Evolutionary conservation across 1,140 invertebrate species (phyloP), one percentile per base, ranked within the genome.

Genomic region (Drosophila mayri): DNA sequence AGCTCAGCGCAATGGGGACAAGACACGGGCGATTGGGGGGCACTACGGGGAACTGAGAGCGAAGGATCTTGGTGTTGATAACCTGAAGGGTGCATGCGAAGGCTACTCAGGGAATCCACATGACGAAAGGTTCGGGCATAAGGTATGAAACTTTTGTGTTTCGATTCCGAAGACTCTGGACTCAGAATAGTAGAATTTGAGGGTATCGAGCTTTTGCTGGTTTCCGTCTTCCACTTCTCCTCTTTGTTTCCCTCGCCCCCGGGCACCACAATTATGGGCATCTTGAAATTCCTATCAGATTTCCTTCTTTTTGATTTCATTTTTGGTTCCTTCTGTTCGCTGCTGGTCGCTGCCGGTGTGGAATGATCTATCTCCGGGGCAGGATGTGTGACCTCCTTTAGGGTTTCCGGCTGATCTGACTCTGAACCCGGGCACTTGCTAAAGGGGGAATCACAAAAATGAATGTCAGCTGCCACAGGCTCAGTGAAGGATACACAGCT

Each of bases 241-340:
- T 20, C 18, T 18, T 20, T 43, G 14, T 1, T 18, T 22, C 22
- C 59, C 0, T 37, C 38, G 1, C 37, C 41, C 7, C 5, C 0
- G 28, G 68, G n/a, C 22, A 73, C 70, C 22, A 73, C 70, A 50
- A 73, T 73, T 5, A 32, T 0, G 2, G 67, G 70, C 16, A 14
- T 47, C 9, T 10, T 28, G 22, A 4, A 10, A 2, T 28, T 25
- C 8, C 3, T 8, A 47, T 1, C 2, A 25, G 4, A 16, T 7
- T 11, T 20, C 11, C 1, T 3, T 9, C 16, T 25, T n/a, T 9
- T 14, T 0, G 14, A 16, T 4, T 9, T 14, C 4, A 16, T 16
- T 9, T 3, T 4, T 4, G 0, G 0, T 12, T 16, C 0, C 7
- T 44, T 44, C 11, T 22, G 18, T 25, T n/a, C 9, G 4, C 14